Conservation (phyloP, 2,888 invertebrate genomes). For the Sinohyriopsis cumingii region DNA sequence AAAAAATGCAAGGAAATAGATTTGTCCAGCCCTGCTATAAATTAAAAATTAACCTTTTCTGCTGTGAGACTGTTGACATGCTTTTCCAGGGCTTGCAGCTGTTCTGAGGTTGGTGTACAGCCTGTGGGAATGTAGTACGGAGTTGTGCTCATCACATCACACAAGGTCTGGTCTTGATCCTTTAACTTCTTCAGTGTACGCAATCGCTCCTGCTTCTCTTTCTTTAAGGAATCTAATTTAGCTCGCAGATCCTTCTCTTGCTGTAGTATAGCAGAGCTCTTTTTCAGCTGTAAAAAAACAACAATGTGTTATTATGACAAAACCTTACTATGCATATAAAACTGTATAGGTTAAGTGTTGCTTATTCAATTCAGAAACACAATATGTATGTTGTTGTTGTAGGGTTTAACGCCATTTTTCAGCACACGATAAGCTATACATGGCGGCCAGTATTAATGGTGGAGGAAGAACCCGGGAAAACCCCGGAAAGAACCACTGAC, state of each 20-base stretch:
- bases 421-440: too few species aligned
- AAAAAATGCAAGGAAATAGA: too few species aligned
- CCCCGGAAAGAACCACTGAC: too few species aligned
- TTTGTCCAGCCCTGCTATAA: too few species aligned
- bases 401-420: too few species aligned
- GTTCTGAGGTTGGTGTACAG: conserved; percentile 61
- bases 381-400: too few species aligned
- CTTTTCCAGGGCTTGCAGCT: conserved; percentile 61
- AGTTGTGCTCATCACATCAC: conserved; percentile 63
- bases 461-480: too few species aligned
- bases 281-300: conserved; percentile 37
- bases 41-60: conserved; percentile 58
- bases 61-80: conserved; percentile 64
- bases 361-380: too few species aligned
- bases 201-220: conserved; percentile 65
- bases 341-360: too few species aligned
- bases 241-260: conserved; percentile 59
- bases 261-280: conserved; percentile 55
- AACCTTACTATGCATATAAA: conserved; percentile 1
- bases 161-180: conserved; percentile 62
- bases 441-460: too few species aligned
- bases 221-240: conserved; percentile 55
- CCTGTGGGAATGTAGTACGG: conserved; percentile 68
- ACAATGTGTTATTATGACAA: conserved; percentile 1
- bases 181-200: conserved; percentile 57